phyloP scores from a whole-genome alignment of 2,113 vertebrate genomes.

The Lonchura striata region DNA sequence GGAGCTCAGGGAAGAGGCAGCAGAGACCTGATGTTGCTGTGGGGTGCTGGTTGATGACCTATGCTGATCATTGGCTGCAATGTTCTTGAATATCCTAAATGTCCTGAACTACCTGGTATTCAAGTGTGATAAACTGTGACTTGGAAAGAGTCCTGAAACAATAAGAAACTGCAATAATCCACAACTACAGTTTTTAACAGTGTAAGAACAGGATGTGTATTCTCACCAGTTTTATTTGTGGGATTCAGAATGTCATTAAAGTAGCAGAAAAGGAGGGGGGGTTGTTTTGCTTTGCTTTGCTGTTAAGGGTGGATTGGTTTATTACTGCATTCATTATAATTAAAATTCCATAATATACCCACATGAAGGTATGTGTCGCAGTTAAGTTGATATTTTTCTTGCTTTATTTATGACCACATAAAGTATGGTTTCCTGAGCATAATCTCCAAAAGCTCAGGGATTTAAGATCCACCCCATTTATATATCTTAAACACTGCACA shows the following conservation, averaged over 20 bases:
- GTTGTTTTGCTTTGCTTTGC: slow-evolving; percentile 1
- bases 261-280: background rate
- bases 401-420: slow-evolving; percentile 69
- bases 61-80: background rate
- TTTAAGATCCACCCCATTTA: slow-evolving; percentile 64
- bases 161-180: slow-evolving; percentile 54
- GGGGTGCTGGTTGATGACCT: background rate
- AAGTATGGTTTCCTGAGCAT: slow-evolving; percentile 66
- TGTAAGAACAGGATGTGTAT: slow-evolving; percentile 45
- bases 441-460: slow-evolving; percentile 54
- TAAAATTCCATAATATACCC: slow-evolving; percentile 66
- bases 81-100: background rate
- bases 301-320: slow-evolving; percentile 49
- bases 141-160: slow-evolving; percentile 61
- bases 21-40: rapidly evolving
- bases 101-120: slow-evolving; percentile 5
- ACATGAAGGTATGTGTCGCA: slow-evolving; percentile 54
- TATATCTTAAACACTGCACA: slow-evolving; percentile 16
- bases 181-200: slow-evolving; percentile 19
- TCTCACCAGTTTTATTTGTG: slow-evolving; percentile 58
- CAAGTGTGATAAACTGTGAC: background rate
- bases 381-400: slow-evolving; percentile 63
- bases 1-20: background rate
- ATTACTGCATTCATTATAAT: slow-evolving; percentile 64
- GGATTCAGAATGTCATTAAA: slow-evolving; percentile 50